A percentile compares a stretch with the other conserved stretches of the same genome.
phyloP scores from a whole-genome alignment of 2,797 vertebrate species.

The Arnoldichthys spilopterus region DNA sequence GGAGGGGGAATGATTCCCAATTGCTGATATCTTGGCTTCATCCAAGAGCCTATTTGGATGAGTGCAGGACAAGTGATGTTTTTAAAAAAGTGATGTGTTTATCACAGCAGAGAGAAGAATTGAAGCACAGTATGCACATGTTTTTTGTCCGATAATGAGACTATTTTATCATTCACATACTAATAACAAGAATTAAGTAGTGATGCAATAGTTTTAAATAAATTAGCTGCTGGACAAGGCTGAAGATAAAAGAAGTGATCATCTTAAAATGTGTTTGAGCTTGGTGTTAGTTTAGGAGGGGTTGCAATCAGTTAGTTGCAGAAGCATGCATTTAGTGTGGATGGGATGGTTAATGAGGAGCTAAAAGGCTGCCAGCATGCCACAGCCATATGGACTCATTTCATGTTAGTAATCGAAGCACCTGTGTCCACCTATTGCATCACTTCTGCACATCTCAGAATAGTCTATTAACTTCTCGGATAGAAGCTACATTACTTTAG shows the following conservation, averaged over 20 bases:
- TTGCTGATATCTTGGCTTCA: conserved; percentile 60
- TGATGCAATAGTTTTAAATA: not conserved
- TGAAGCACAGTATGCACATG: not conserved
- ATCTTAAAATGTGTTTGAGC: not conserved
- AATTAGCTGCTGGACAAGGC: not conserved
- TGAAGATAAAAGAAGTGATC: not conserved
- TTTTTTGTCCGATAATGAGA: not conserved
- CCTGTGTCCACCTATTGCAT: not conserved
- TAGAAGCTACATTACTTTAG: not conserved
- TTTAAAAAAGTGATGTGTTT: conserved; percentile 45
- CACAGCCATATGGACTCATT: conserved; percentile 4
- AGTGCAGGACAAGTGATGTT: conserved; percentile 48
- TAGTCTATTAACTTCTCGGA: not conserved
- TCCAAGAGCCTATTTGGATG: conserved; percentile 56
- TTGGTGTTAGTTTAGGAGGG: too few species aligned
- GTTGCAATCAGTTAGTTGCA: too few species aligned
- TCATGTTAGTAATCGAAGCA: not conserved
- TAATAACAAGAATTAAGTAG: not conserved
- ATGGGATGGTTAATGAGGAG: not conserved
- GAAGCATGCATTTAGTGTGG: not conserved
- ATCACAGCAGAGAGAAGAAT: conserved; percentile 27
- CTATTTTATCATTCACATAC: not conserved
- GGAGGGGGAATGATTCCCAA: conserved; percentile 53
- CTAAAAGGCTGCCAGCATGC: not conserved
- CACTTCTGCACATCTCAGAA: not conserved